A percentile compares a stretch with the other conserved stretches of the same genome.
Conservation (phyloP, 92 coral and sea anemone genomes). For the Blastomussa wellsi region DNA sequence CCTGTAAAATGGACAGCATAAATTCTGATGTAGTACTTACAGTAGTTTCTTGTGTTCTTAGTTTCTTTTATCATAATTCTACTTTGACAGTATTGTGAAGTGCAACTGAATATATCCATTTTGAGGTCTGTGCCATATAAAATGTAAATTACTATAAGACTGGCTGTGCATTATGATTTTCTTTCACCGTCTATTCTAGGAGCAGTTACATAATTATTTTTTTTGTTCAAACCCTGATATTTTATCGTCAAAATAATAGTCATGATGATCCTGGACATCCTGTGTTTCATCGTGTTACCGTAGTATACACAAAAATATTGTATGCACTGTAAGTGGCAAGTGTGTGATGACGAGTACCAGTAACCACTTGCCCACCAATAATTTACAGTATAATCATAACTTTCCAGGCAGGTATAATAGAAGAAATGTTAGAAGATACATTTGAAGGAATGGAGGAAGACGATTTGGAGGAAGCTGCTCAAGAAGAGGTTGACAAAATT, state of each 20-base stretch:
- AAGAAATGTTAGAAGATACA: constrained; percentile 98
- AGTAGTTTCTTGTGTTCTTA: too few relatives aligned
- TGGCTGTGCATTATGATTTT: not conserved
- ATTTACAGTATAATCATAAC: not conserved
- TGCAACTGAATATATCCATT: too few relatives aligned
- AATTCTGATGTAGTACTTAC: too few relatives aligned
- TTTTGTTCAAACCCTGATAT: not conserved
- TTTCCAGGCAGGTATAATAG: constrained; percentile 94
- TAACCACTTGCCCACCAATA: not conserved
- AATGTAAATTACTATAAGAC: too few relatives aligned
- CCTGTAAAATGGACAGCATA: too few relatives aligned
- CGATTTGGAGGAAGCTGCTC: constrained; percentile 95
- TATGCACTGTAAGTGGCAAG: not conserved
- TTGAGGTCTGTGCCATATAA: too few relatives aligned
- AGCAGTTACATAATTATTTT: not conserved
- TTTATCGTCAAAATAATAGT: too few relatives aligned
- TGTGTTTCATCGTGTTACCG: not conserved
- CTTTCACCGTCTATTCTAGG: not conserved
- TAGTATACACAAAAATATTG: not conserved
- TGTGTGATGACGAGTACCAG: not conserved
- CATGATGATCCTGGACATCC: not conserved
- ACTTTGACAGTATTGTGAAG: too few relatives aligned
- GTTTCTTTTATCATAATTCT: too few relatives aligned
- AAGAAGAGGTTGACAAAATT: constrained; percentile 95
- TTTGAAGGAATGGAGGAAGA: constrained; percentile 97